Percentiles rank a stretch among this genome's conserved stretches.
phyloP scores from a whole-genome alignment of 2,888 invertebrate species.

The Epirrhoe tristata region DNA sequence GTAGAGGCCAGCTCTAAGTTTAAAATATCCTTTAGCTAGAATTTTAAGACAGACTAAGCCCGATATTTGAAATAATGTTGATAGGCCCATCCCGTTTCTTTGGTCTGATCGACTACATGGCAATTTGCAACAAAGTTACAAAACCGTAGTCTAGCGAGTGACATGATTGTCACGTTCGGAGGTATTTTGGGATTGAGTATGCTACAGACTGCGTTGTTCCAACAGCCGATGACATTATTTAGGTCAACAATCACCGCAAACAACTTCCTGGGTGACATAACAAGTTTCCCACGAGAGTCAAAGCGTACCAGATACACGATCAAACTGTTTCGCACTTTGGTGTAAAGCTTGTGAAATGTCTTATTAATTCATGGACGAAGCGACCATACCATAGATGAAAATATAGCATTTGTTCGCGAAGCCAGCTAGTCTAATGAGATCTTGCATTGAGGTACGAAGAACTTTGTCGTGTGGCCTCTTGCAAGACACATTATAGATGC shows the following conservation, averaged over 20 bases:
- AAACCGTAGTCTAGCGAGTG: background rate
- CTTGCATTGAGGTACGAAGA: background rate
- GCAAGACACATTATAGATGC: conserved; percentile 31
- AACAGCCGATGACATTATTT: conserved; percentile 13
- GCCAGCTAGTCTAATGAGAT: background rate
- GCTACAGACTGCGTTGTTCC: conserved; percentile 3
- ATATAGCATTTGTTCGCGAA: background rate
- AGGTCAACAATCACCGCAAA: conserved; percentile 20
- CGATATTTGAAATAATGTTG: too few relatives aligned
- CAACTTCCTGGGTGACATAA: conserved; percentile 29
- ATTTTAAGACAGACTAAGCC: too few relatives aligned
- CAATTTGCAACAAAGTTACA: background rate
- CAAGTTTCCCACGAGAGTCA: conserved; percentile 33
- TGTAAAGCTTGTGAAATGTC: background rate
- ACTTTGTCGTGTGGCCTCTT: conserved; percentile 14
- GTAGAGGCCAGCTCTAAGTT: too few relatives aligned
- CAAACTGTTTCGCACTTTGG: background rate
- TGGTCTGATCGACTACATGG: background rate
- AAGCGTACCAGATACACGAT: conserved; percentile 17
- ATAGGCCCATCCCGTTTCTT: too few relatives aligned
- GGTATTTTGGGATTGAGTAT: conserved; percentile 13
- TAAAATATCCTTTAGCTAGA: too few relatives aligned
- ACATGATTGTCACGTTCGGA: background rate
- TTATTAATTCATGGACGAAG: background rate
- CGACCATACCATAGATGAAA: background rate